Percentiles rank a stretch among this genome's conserved stretches.
Evolutionary conservation across 2,797 vertebrate species (phyloP).

Genomic region (Valencia hispanica): DNA sequence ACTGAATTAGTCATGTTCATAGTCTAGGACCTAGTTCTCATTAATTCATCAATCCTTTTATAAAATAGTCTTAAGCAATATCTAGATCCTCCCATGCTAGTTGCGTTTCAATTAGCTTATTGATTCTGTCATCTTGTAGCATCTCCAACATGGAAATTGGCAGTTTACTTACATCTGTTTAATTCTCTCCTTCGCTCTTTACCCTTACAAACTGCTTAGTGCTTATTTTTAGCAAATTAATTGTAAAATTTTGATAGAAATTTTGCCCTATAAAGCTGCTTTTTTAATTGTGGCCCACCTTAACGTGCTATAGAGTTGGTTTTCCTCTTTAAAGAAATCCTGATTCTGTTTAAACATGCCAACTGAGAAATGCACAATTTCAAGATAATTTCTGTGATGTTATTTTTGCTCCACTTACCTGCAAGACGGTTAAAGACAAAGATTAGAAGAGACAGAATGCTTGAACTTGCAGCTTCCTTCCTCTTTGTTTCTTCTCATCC

Average conservation of each 20-base stretch:
- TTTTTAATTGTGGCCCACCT: background rate
- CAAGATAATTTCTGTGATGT: background rate
- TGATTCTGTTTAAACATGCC: background rate
- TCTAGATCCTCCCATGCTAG: background rate
- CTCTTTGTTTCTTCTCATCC: no score
- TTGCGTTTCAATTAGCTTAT: no score
- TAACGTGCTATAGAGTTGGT: background rate
- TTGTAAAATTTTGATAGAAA: background rate
- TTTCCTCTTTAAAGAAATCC: background rate
- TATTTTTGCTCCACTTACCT: background rate
- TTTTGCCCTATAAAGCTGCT: background rate
- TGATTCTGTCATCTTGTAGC: background rate
- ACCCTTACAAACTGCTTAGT: background rate
- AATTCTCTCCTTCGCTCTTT: background rate
- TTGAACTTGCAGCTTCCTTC: background rate
- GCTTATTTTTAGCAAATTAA: background rate
- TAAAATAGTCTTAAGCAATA: background rate
- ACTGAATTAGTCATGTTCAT: background rate
- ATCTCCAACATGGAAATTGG: background rate
- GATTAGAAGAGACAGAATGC: no score
- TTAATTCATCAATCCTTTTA: background rate
- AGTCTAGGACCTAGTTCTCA: no score
- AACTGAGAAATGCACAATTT: background rate
- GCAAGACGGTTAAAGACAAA: background rate
- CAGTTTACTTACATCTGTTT: background rate